A percentile compares a stretch with the other conserved stretches of the same genome.
Evolutionary conservation across 1,140 invertebrate genomes (phyloP).

Genomic region (Amphibalanus amphitrite): DNA sequence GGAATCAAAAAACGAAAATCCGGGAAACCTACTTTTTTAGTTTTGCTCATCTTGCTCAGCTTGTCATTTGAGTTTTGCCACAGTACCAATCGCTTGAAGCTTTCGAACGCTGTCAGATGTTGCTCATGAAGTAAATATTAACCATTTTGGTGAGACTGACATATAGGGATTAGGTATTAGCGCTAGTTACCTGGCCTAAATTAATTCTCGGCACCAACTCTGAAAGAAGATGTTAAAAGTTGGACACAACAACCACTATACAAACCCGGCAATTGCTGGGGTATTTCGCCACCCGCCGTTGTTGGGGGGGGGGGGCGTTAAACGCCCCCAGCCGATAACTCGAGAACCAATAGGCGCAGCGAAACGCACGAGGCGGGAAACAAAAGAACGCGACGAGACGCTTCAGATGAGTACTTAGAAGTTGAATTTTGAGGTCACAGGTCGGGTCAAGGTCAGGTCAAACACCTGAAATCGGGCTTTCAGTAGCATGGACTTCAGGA

Average conservation of each 20-base stretch:
- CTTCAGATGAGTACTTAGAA: no score
- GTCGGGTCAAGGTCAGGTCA: no score
- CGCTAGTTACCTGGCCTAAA: not conserved
- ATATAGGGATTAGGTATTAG: not conserved
- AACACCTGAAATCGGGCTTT: no score
- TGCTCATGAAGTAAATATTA: not conserved
- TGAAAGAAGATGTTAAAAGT: not conserved
- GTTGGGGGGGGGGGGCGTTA: no score
- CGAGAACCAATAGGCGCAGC: no score
- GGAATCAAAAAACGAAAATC: not conserved
- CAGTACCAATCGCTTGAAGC: not conserved
- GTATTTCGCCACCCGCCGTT: no score
- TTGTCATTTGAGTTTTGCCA: not conserved
- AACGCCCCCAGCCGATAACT: no score
- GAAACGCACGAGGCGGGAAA: no score
- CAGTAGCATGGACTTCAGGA: no score
- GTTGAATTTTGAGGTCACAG: no score
- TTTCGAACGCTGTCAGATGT: not conserved
- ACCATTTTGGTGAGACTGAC: not conserved
- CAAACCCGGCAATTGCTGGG: no score
- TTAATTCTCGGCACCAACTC: not conserved
- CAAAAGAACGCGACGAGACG: no score
- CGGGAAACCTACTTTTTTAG: not conserved
- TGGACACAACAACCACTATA: not conserved
- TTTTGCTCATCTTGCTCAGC: not conserved